Evolutionary conservation across 2,888 invertebrate species (phyloP), one percentile per base, ranked within the genome.

Genomic region (Brenthis daphne): DNA sequence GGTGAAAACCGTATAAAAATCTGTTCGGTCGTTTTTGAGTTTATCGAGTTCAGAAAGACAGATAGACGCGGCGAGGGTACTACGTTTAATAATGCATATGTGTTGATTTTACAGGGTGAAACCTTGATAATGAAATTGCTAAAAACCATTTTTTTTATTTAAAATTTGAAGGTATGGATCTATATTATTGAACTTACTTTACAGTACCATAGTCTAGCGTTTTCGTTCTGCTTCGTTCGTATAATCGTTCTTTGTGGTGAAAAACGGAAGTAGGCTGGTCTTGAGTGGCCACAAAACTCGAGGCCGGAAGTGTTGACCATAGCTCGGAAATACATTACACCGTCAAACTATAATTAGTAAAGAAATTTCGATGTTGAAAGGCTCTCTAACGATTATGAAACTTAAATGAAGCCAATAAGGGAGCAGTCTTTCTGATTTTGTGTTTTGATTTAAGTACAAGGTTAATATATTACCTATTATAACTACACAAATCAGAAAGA

Each of bases 271-370:
- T 64, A 29, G 69, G 57, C 51, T 65, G 65, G 53, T 65, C 67
- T 63, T 64, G 56, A 57, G 43, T 48, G 57, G 51, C 50, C 58
- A 53, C 57, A 67, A 65, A 57, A 37, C 64, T 55, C 58, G 54
- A 53, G 33, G 29, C 57, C 72, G 70, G 70, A 72, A 74, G 70
- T 65, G 43, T 58, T 64, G 56, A 60, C 72, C 65, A 43, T 11
- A 72, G 63, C 43, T 57, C 67, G 72, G 69, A 74, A 68, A 70
- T 67, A 67, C 54, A 60, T 70, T 70, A 70, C 54, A 57, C 48
- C 68, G 55, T 65, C 60, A 64, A 67, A 70, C 68, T 48, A 24
- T 72, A 63, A 70, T 71, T 71, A 71, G 57, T 20, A 14, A 20
- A 47, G 24, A 57, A 47, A 58, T 14, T 43, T 47, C 65, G 37